phyloP scores from a whole-genome alignment of 2,888 invertebrate genomes.

The Idaea biselata region DNA sequence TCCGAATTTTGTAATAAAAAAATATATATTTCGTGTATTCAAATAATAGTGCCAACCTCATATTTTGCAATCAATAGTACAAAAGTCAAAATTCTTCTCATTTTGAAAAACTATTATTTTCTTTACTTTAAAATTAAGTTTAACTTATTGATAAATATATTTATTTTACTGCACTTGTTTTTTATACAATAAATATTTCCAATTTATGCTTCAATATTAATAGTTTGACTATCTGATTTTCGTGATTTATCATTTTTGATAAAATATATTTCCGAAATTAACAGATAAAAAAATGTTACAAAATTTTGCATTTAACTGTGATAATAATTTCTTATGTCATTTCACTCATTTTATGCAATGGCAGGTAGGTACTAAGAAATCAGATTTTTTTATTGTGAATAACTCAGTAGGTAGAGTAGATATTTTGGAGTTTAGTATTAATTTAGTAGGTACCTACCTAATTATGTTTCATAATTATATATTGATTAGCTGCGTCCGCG shows the following conservation, averaged over 20 bases:
- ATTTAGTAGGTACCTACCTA: too few relatives aligned
- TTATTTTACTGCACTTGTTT: neutral
- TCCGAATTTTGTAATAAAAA: neutral
- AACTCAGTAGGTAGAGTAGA: too few relatives aligned
- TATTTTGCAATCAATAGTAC: slow-evolving; percentile 8
- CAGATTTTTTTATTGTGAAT: too few relatives aligned
- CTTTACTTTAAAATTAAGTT: neutral
- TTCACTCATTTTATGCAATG: too few relatives aligned
- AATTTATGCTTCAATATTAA: slow-evolving; percentile 10
- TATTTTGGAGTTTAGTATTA: too few relatives aligned
- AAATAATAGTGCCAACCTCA: neutral
- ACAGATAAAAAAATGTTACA: slow-evolving; percentile 12
- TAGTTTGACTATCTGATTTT: slow-evolving; percentile 25
- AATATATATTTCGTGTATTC: too few relatives aligned
- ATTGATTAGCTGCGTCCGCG: too few relatives aligned
- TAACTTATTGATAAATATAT: neutral
- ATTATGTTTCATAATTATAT: too few relatives aligned
- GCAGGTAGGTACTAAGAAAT: too few relatives aligned
- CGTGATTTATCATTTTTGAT: slow-evolving; percentile 17
- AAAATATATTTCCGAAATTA: neutral
- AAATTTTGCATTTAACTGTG: slow-evolving; percentile 1
- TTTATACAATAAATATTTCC: slow-evolving; percentile 12
- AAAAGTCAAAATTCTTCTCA: slow-evolving; percentile 2
- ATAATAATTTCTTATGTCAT: too few relatives aligned
- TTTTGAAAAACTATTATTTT: neutral